phyloP scores from a whole-genome alignment of 2,113 vertebrate species.

The Lagenorhynchus albirostris region DNA sequence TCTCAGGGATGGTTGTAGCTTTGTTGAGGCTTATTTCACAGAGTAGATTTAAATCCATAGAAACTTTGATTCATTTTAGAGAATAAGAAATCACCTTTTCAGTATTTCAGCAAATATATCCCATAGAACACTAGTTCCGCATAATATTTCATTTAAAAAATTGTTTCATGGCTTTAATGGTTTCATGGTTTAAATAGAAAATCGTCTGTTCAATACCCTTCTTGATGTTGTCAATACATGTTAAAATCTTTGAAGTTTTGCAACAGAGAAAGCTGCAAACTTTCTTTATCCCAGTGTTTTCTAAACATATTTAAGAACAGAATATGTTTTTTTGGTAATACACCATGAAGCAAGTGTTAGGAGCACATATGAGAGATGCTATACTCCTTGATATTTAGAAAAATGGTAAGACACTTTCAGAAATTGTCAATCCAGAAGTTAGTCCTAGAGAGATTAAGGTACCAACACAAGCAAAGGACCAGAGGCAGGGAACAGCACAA shows the following conservation, averaged over 20 bases:
- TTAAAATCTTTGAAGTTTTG: conserved; percentile 1
- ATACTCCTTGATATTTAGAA: neutral
- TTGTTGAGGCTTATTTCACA: neutral
- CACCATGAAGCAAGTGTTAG: neutral
- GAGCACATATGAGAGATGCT: neutral
- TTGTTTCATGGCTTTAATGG: neutral
- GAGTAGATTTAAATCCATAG: neutral
- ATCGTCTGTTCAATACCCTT: neutral
- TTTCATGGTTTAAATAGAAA: neutral
- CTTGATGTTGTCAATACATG: neutral
- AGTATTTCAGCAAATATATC: neutral
- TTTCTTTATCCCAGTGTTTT: neutral
- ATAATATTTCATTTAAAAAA: neutral
- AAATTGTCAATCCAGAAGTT: neutral
- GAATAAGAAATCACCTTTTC: neutral
- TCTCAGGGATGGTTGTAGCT: neutral
- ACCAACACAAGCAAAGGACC: neutral
- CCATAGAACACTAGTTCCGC: neutral
- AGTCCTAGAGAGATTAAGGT: neutral
- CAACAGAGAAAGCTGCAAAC: neutral
- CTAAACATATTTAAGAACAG: neutral
- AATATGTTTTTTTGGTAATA: neutral
- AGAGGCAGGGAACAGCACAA: neutral
- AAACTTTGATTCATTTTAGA: neutral
- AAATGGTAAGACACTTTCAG: neutral